Evolutionary conservation across 2,113 vertebrate species (phyloP), one percentile per base, ranked within the genome.

Genomic region (Pangasianodon hypophthalmus): DNA sequence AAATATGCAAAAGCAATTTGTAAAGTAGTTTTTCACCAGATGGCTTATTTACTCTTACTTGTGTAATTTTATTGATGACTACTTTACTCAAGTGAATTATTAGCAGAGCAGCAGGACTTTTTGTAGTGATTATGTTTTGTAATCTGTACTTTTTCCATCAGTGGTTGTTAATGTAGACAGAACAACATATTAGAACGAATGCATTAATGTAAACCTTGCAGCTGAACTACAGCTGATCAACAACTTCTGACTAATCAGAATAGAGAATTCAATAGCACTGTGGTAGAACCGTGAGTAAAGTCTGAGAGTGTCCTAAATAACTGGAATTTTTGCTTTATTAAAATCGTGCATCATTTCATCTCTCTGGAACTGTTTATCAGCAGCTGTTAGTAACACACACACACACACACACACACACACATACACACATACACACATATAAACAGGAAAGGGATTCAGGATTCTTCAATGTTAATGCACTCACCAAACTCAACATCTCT

Each of bases 371-470:
- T 50, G 19, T 56, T 87, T 41, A 87, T 44, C 24, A 44, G 8
- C 52, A 77, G 24, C 71, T 44, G 69, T 37, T 44, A 85, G 16
- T 29, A 21, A 58, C 48, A 83, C 52, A 64, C 83, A 62, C 83
- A 29, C 83, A 46, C 50, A 32, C 88, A 56, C 84, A 85, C 87
- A 91, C 88, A 88, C 80, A 73, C 41, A 77, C 73, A 46, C 21
- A 44, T 18, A 75, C 37, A 44, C 71, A 18, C 67, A 18, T 5
- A 73, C 32, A 41, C 37, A 48, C 1, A n/a, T 18, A 79, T 19
- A 81, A 82, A 82, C 79, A 82, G 79, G 79, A 82, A 56, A 52
- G 71, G 21, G 18, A 18, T n/a, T 46, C 37, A 44, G 21, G 21
- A 52, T 58, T 87, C 32, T 16, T 77, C 41, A 88, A 29, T 48